Evolutionary conservation across 1,140 invertebrate genomes (phyloP).

Genomic region (Calephelis virginiensis): DNA sequence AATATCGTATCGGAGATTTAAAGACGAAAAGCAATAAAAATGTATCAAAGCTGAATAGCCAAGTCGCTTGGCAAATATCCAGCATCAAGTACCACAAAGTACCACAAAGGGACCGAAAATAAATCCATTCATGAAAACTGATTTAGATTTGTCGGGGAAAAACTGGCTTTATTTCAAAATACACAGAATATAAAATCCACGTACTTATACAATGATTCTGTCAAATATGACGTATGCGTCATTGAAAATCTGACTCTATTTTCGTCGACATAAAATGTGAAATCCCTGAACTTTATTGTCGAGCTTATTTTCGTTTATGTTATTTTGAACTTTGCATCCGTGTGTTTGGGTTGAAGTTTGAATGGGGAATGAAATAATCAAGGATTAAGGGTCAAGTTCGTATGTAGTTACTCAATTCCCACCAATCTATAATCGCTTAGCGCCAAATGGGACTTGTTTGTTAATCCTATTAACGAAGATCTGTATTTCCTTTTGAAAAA

Average conservation of each 20-base stretch:
- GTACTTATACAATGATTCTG: background rate
- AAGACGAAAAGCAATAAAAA: constrained; percentile 31
- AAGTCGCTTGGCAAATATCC: constrained; percentile 55
- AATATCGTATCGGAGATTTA: background rate
- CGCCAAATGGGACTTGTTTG: constrained; percentile 2
- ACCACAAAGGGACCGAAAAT: constrained; percentile 56
- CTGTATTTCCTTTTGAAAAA: background rate
- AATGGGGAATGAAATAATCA: background rate
- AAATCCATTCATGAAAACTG: constrained; percentile 61
- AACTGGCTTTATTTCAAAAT: constrained; percentile 19
- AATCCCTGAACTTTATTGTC: background rate
- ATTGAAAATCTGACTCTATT: too few species aligned
- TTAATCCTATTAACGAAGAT: background rate
- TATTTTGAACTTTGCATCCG: background rate
- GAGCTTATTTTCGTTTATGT: background rate
- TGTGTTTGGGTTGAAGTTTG: background rate
- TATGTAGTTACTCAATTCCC: constrained; percentile 2
- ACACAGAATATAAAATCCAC: background rate
- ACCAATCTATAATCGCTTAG: constrained; percentile 7
- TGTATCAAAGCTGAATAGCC: constrained; percentile 45
- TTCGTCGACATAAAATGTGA: background rate
- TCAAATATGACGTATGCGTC: background rate
- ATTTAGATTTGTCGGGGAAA: constrained; percentile 15
- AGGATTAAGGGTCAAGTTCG: constrained; percentile 5
- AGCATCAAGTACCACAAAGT: constrained; percentile 48